A percentile compares a stretch with the other conserved stretches of the same genome.
phyloP scores from a whole-genome alignment of 2,797 vertebrate genomes.

The Paedocypris micromegethes region DNA sequence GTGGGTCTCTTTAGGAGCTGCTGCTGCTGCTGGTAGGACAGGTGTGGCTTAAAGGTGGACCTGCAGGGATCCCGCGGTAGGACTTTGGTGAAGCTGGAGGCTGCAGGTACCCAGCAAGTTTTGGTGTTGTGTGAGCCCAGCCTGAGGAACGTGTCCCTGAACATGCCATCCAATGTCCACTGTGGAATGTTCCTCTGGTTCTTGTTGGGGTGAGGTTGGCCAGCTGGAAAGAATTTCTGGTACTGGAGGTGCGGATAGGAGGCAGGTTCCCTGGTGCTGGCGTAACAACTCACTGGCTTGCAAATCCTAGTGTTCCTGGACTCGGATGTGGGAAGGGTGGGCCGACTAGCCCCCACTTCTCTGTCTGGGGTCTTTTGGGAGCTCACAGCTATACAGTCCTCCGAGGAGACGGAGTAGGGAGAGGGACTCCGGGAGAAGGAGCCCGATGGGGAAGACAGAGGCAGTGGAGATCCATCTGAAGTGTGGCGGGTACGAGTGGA shows the following conservation, averaged over 20 bases:
- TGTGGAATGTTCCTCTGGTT: slow-evolving; percentile 47
- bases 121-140: slow-evolving; percentile 45
- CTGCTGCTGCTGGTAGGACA: slow-evolving; percentile 18
- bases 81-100: slow-evolving; percentile 67
- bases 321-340: slow-evolving; percentile 11
- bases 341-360: slow-evolving; percentile 31
- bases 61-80: slow-evolving; percentile 57
- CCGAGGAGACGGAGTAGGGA: slow-evolving; percentile 63
- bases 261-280: slow-evolving; percentile 47
- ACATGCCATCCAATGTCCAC: slow-evolving; percentile 56
- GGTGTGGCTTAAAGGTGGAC: slow-evolving; percentile 47
- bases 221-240: slow-evolving; percentile 42
- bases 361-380: slow-evolving; percentile 50
- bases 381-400: slow-evolving; percentile 55
- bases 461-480: slow-evolving; percentile 62
- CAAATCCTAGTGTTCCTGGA: slow-evolving; percentile 39
- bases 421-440: slow-evolving; percentile 65
- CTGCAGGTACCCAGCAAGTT: slow-evolving; percentile 65
- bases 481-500: slow-evolving; percentile 54
- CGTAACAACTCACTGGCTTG: slow-evolving; percentile 50
- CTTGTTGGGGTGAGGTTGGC: slow-evolving; percentile 42
- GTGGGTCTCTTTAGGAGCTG: slow-evolving; percentile 47
- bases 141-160: slow-evolving; percentile 29
- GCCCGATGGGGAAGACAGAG: slow-evolving; percentile 51
- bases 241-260: slow-evolving; percentile 40